A percentile compares a stretch with the other conserved stretches of the same genome.
Conservation (phyloP, 2,113 vertebrate species). For the Cygnus atratus region DNA sequence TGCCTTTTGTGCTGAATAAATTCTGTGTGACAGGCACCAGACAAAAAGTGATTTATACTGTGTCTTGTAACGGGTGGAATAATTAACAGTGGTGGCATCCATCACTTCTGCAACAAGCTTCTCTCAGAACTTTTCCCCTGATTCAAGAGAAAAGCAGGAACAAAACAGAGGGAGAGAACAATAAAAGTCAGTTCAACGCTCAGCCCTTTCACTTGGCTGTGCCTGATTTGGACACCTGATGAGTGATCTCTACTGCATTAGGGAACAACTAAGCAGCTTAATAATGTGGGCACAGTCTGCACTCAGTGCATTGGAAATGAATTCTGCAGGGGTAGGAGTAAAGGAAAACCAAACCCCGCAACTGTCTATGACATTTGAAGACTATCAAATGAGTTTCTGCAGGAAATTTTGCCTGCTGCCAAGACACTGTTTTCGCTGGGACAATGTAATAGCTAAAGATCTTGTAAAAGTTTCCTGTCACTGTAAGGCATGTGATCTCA, state of each 20-base stretch:
- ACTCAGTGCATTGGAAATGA: not conserved
- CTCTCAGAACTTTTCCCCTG: conserved; percentile 50
- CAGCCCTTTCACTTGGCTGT: not conserved
- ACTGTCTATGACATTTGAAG: not conserved
- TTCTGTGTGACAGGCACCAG: conserved; percentile 57
- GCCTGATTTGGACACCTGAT: not conserved
- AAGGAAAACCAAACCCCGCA: not conserved
- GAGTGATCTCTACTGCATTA: not conserved
- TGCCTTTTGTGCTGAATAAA: conserved; percentile 68
- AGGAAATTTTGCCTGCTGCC: not conserved
- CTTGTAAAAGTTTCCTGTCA: not conserved
- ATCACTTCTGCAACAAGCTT: conserved; percentile 72
- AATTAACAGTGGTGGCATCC: conserved; percentile 77
- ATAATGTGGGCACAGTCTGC: not conserved
- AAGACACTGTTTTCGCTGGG: not conserved
- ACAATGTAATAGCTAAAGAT: not conserved
- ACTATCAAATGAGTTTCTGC: not conserved
- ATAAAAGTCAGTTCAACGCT: not conserved
- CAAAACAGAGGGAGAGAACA: not conserved
- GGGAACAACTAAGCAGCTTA: not conserved
- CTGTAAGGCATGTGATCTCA: not conserved
- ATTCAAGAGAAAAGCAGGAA: conserved; percentile 12
- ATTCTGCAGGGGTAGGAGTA: not conserved
- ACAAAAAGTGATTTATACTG: conserved; percentile 78
- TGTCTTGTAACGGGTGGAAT: conserved; percentile 73